Evolutionary conservation across 2,888 invertebrate genomes (phyloP).

Genomic region (Polyommatus icarus): DNA sequence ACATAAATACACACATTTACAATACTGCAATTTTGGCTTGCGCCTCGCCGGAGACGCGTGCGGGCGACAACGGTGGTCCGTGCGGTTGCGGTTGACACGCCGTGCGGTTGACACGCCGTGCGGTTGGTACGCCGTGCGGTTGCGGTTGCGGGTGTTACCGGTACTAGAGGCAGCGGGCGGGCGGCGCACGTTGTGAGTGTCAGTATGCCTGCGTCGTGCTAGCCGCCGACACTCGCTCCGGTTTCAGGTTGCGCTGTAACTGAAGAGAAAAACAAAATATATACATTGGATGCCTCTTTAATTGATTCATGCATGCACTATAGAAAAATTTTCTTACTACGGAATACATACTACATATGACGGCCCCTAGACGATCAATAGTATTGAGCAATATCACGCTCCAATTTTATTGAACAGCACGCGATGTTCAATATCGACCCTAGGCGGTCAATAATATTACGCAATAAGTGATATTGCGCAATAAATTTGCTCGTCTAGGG

Average conservation of each 20-base stretch:
- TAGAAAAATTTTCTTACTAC: too few species aligned
- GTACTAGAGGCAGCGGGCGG: conserved; percentile 65
- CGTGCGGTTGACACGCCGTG: conserved; percentile 47
- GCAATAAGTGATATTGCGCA: too few species aligned
- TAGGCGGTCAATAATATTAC: too few species aligned
- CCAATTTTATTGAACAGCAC: too few species aligned
- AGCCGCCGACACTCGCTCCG: conserved; percentile 68
- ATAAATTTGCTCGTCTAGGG: too few species aligned
- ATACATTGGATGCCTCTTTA: neutral
- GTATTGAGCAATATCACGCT: too few species aligned
- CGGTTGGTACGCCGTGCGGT: conserved; percentile 4
- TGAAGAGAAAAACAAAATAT: neutral
- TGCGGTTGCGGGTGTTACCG: conserved; percentile 39
- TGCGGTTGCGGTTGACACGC: conserved; percentile 6
- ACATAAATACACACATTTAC: conserved; percentile 44
- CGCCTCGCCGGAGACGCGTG: conserved; percentile 45
- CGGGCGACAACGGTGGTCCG: conserved; percentile 22
- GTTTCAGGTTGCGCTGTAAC: conserved; percentile 68
- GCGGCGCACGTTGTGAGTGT: conserved; percentile 62
- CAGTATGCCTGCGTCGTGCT: conserved; percentile 78
- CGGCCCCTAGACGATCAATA: too few species aligned
- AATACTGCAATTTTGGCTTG: conserved; percentile 50
- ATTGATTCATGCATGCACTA: too few species aligned
- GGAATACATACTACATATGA: too few species aligned
- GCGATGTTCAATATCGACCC: too few species aligned